phyloP scores from a whole-genome alignment of 2,113 vertebrate genomes.

The Cnemophilus loriae region DNA sequence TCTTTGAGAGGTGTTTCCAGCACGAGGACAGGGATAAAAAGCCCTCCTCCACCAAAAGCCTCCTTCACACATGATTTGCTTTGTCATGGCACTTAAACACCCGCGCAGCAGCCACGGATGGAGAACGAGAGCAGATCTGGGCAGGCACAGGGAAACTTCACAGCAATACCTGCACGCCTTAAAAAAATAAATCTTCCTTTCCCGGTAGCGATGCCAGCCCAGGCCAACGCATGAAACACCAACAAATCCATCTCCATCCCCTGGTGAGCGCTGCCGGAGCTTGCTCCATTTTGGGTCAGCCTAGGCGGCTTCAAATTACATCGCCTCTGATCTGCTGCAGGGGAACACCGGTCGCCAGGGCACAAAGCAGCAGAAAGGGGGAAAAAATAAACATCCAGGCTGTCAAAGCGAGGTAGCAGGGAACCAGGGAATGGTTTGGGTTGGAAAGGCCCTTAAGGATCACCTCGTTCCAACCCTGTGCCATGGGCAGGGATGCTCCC shows the following conservation, averaged over 20 bases:
- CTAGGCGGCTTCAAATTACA: constrained; percentile 4
- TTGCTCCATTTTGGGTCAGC: constrained; percentile 44
- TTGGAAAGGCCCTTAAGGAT: neutral
- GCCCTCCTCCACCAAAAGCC: neutral
- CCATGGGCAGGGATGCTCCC: neutral
- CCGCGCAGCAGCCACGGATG: neutral
- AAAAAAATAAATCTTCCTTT: neutral
- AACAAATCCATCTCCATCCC: neutral
- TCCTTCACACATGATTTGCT: constrained; percentile 16
- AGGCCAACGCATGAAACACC: neutral
- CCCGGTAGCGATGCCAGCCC: neutral
- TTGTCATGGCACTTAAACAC: constrained; percentile 41
- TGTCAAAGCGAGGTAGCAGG: neutral
- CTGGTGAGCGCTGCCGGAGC: neutral
- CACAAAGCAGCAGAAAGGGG: neutral
- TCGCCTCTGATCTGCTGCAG: neutral
- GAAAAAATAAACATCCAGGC: rapidly evolving
- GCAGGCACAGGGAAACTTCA: neutral
- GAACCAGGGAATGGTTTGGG: neutral
- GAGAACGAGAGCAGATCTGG: neutral
- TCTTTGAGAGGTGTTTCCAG: neutral
- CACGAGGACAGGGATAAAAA: neutral
- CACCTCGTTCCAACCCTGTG: neutral
- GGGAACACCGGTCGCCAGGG: neutral
- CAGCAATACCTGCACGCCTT: neutral